These are phyloP conservation scores for Temnothorax curvispinosus DNA, from an alignment of 1,140 invertebrate genomes.

Conservation along the genomic window DNA sequence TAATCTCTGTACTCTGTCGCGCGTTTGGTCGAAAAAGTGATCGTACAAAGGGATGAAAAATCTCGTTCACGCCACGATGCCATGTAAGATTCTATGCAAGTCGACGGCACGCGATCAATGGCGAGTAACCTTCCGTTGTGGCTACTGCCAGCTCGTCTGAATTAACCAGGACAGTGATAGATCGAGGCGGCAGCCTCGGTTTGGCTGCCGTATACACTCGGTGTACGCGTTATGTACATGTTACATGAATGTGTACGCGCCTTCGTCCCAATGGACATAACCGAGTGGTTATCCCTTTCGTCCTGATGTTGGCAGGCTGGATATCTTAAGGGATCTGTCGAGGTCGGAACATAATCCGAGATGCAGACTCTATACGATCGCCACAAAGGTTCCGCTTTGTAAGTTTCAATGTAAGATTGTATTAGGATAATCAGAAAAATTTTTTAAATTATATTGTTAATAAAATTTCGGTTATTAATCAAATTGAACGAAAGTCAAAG, in stretches of 20 bases:
- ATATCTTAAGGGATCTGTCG: constrained; percentile 52
- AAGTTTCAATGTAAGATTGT: neutral
- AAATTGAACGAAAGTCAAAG: neutral
- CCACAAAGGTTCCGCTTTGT: neutral
- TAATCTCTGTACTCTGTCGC: neutral
- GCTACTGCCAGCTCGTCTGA: constrained; percentile 60
- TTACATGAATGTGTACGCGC: constrained; percentile 12
- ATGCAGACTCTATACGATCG: constrained; percentile 34
- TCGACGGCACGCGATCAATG: constrained; percentile 66
- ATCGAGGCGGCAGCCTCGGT: constrained; percentile 58
- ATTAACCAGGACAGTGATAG: constrained; percentile 77
- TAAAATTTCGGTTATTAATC: neutral
- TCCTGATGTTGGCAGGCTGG: constrained; percentile 49
- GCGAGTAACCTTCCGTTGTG: constrained; percentile 60
- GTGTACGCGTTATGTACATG: constrained; percentile 55
- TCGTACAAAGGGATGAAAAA: neutral
- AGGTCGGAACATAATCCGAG: constrained; percentile 36
- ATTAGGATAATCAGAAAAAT: neutral
- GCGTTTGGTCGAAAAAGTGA: neutral
- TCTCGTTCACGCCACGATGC: neutral
- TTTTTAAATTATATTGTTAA: neutral
- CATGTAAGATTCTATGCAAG: constrained; percentile 31
- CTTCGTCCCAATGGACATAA: constrained; percentile 61
- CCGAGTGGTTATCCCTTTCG: constrained; percentile 60
- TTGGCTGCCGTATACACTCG: constrained; percentile 45